Conservation (phyloP, 2,888 invertebrate species). For the Agonopterix heracliana region DNA sequence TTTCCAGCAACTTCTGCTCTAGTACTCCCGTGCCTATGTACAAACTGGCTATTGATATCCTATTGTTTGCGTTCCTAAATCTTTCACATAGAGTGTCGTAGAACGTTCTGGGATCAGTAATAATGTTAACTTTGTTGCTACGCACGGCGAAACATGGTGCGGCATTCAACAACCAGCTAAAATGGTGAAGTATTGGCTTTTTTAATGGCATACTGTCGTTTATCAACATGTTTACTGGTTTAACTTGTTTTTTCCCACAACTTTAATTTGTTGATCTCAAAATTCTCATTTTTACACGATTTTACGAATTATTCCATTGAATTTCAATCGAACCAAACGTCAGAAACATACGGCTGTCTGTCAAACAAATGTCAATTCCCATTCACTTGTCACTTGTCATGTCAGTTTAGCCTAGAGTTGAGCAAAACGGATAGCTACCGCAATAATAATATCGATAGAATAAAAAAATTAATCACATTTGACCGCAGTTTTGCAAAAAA, state of each 20-base stretch:
- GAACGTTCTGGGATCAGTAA: slow-evolving; percentile 85
- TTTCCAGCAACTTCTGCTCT: slow-evolving; percentile 86
- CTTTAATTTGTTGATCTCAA: too few relatives aligned
- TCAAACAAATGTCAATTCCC: too few relatives aligned
- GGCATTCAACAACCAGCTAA: slow-evolving; percentile 77
- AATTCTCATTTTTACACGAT: too few relatives aligned
- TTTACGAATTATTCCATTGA: too few relatives aligned
- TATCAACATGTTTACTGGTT: slow-evolving; percentile 28
- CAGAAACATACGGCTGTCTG: too few relatives aligned
- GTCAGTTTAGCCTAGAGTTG: too few relatives aligned
- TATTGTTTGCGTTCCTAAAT: slow-evolving; percentile 78
- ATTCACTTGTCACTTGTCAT: too few relatives aligned
- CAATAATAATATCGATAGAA: too few relatives aligned
- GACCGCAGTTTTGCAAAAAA: too few relatives aligned
- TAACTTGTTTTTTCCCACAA: not conserved
- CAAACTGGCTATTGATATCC: slow-evolving; percentile 91
- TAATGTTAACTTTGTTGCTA: slow-evolving; percentile 81
- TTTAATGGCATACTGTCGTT: slow-evolving; percentile 47
- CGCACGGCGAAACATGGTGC: slow-evolving; percentile 83
- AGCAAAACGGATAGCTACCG: too few relatives aligned
- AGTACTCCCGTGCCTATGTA: slow-evolving; percentile 93
- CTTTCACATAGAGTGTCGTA: slow-evolving; percentile 83
- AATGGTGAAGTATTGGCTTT: slow-evolving; percentile 62
- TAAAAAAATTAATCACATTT: too few relatives aligned
- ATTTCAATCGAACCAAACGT: too few relatives aligned